Conservation (phyloP, 2,797 vertebrate genomes). For the Cuniculus paca region DNA sequence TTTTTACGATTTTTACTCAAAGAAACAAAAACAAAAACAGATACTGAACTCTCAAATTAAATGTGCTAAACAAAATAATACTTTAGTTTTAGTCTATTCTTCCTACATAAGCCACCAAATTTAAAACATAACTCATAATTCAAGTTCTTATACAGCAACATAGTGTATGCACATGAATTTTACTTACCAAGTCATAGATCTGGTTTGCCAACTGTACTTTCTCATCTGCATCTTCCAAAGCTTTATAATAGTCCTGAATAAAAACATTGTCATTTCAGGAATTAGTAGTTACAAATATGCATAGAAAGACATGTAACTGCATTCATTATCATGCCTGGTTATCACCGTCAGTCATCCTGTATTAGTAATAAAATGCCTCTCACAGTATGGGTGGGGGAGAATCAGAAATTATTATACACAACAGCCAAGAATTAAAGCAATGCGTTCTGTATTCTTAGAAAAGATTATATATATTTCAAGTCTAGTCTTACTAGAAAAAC, state of each 20-base stretch:
- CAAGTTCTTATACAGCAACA: background rate
- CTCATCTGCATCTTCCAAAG: constrained; percentile 98
- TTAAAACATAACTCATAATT: constrained; percentile 22
- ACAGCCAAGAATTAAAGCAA: constrained; percentile 40
- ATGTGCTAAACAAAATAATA: background rate
- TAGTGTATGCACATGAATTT: background rate
- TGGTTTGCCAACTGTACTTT: constrained; percentile 99
- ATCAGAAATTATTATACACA: constrained; percentile 32
- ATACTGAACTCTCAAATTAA: constrained; percentile 38
- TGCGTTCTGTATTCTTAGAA: constrained; percentile 16
- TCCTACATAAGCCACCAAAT: constrained; percentile 24
- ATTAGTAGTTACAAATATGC: constrained; percentile 23
- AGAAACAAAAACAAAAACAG: constrained; percentile 23
- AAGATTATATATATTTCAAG: constrained; percentile 31
- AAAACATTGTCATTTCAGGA: constrained; percentile 70
- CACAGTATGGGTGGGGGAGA: background rate
- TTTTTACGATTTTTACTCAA: background rate
- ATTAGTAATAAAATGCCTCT: constrained; percentile 26
- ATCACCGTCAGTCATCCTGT: background rate
- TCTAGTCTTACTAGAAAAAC: constrained; percentile 2
- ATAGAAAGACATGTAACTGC: background rate
- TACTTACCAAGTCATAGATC: constrained; percentile 99
- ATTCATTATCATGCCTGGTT: constrained; percentile 12
- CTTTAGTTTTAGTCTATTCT: constrained; percentile 34
- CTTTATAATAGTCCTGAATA: constrained; percentile 98